Conservation (phyloP, 2,797 vertebrate genomes). For the Alcedo quadribrachys region DNA sequence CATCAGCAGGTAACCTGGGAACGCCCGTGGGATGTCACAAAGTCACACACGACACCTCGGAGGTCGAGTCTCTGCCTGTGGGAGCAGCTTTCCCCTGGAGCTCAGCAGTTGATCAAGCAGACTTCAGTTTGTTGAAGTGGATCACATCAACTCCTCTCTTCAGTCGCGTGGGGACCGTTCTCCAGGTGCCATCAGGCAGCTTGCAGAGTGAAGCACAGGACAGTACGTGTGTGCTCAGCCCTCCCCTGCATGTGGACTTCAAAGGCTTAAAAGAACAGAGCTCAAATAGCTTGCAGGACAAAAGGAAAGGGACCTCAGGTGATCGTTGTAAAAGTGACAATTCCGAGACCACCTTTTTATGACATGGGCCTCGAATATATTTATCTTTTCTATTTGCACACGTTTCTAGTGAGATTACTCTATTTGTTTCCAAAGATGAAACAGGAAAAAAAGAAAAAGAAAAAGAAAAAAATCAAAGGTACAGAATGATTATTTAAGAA, state of each 20-base stretch:
- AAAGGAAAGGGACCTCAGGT: neutral
- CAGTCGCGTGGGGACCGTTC: constrained; percentile 70
- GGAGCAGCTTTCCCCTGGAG: neutral
- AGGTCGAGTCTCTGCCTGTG: too few species aligned
- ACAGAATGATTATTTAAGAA: constrained; percentile 79
- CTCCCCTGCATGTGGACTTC: constrained; percentile 64
- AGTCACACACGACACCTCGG: too few species aligned
- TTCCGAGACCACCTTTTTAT: constrained; percentile 81
- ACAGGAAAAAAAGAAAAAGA: neutral
- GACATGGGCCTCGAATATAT: constrained; percentile 71
- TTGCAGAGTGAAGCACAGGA: constrained; percentile 69
- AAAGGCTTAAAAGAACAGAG: constrained; percentile 52
- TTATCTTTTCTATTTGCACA: constrained; percentile 89
- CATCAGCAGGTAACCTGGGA: too few species aligned
- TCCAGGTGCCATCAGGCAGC: constrained; percentile 76
- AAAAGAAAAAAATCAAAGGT: constrained; percentile 61
- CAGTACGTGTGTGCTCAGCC: constrained; percentile 53
- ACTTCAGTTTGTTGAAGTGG: constrained; percentile 77
- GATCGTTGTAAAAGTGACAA: constrained; percentile 58
- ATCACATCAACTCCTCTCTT: constrained; percentile 83
- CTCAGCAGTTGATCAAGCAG: constrained; percentile 58
- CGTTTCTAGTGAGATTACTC: constrained; percentile 71
- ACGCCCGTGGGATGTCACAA: too few species aligned
- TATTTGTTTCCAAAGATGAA: constrained; percentile 70
- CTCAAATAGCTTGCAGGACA: constrained; percentile 59